Conservation (phyloP, 30 jellyfish, hydroid and myxozoan genomes). For the Hydra vulgaris region DNA sequence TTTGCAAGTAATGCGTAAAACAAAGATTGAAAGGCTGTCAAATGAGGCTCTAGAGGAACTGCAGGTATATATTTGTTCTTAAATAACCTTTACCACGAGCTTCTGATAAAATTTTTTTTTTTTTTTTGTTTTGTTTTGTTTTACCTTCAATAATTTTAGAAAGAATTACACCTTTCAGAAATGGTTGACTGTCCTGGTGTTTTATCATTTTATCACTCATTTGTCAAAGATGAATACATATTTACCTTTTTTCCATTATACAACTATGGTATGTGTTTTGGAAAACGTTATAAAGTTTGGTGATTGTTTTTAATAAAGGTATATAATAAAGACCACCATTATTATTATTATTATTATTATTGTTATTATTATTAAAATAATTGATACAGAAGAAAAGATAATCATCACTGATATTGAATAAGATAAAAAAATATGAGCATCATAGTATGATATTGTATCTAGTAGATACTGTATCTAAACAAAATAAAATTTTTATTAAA, state of each 20-base stretch:
- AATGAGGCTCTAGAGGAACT: constrained; percentile 13
- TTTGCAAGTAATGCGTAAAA: constrained; percentile 27
- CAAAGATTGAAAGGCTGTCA: constrained; percentile 23
- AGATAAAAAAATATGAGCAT: too few relatives aligned
- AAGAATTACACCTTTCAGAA: constrained; percentile 44
- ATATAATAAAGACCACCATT: too few relatives aligned
- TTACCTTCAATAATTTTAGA: constrained; percentile 25
- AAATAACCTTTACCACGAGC: background rate
- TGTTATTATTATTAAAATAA: too few relatives aligned
- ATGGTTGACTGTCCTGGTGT: constrained; percentile 44
- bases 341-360: too few relatives aligned
- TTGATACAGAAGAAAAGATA: too few relatives aligned
- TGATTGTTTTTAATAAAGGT: background rate
- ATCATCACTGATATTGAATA: too few relatives aligned
- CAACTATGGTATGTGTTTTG: constrained; percentile 48
- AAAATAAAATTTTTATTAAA: too few relatives aligned
- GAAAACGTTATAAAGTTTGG: background rate
- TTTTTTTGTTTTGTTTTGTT: background rate
- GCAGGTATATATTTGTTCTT: too few relatives aligned
- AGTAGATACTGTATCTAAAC: too few relatives aligned
- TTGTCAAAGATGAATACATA: constrained; percentile 43
- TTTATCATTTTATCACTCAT: constrained; percentile 38
- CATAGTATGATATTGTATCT: too few relatives aligned
- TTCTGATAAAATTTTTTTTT: too few relatives aligned
- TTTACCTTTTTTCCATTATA: constrained; percentile 59